Evolutionary conservation across 2,888 invertebrate genomes (phyloP).

Genomic region (Epinotia demarniana): DNA sequence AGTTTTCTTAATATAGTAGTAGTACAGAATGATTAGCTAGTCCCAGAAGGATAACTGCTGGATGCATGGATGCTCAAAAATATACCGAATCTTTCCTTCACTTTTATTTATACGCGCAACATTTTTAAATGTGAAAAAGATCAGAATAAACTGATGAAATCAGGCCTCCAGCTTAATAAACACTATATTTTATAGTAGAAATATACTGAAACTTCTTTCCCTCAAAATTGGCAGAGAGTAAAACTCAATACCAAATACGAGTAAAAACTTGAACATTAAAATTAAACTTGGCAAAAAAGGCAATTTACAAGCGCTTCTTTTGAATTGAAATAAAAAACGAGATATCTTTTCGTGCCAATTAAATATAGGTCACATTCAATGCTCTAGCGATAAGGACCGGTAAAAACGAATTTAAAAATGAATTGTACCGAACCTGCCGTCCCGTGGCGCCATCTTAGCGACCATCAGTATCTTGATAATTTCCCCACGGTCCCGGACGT

Average conservation of each 20-base stretch:
- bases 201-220: too few relatives aligned
- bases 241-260: not conserved
- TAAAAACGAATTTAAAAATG: conserved; percentile 23
- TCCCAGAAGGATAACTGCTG: too few relatives aligned
- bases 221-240: too few relatives aligned
- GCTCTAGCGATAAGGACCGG: conserved; percentile 17
- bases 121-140: too few relatives aligned
- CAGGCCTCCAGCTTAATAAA: too few relatives aligned
- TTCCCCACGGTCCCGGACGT: conserved; percentile 66
- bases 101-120: too few relatives aligned
- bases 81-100: too few relatives aligned
- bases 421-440: conserved; percentile 33
- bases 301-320: not conserved
- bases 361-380: conserved; percentile 32
- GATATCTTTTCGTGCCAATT: conserved; percentile 10
- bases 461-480: conserved; percentile 61
- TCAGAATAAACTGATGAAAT: too few relatives aligned
- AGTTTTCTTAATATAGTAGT: too few relatives aligned
- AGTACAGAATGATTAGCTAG: too few relatives aligned
- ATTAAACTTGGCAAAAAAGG: not conserved
- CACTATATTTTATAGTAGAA: too few relatives aligned
- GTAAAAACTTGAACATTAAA: not conserved
- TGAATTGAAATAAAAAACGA: not conserved
- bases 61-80: too few relatives aligned
- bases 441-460: conserved; percentile 52